phyloP scores from a whole-genome alignment of 2,113 vertebrate genomes.

The Anhinga rufa region DNA sequence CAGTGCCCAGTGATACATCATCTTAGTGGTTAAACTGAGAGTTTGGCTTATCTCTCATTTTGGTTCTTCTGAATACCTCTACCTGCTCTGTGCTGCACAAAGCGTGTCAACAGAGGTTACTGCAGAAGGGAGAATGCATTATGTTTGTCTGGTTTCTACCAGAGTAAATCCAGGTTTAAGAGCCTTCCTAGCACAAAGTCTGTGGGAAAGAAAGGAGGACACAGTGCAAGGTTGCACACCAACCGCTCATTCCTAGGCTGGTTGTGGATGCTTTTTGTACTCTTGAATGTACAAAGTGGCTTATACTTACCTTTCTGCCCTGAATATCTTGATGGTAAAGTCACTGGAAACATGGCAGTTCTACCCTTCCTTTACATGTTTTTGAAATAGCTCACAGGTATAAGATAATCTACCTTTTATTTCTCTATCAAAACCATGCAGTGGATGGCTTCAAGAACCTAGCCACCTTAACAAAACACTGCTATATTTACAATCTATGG shows the following conservation, averaged over 20 bases:
- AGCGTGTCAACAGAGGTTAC: background rate
- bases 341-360: background rate
- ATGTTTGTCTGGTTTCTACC: background rate
- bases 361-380: background rate
- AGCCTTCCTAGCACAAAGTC: background rate
- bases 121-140: background rate
- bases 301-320: background rate
- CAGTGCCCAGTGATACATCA: background rate
- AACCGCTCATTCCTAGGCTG: background rate
- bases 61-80: background rate
- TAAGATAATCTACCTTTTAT: background rate
- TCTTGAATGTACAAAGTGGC: background rate
- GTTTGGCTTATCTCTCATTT: background rate
- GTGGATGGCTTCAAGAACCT: background rate
- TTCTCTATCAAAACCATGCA: background rate
- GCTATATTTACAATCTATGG: background rate
- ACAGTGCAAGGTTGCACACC: accelerated
- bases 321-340: background rate
- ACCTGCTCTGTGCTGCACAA: background rate
- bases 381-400: background rate
- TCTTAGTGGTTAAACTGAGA: background rate
- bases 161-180: accelerated
- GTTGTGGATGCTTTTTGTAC: background rate
- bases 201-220: background rate
- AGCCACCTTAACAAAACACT: background rate